Conservation (phyloP, 2,797 vertebrate species). For the Pseudocheirus occidentalis region DNA sequence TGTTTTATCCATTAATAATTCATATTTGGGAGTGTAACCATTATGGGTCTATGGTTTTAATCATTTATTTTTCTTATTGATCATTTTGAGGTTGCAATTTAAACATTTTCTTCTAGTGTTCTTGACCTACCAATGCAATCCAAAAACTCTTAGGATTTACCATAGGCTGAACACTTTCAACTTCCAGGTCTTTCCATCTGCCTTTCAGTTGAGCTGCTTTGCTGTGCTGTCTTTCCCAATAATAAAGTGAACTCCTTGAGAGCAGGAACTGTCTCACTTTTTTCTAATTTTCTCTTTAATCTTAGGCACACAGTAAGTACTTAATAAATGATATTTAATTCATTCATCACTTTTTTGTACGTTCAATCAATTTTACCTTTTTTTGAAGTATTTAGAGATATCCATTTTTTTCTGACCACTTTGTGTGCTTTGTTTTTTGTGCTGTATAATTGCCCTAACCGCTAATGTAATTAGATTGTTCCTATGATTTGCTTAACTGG, state of each 20-base stretch:
- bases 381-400: neutral
- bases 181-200: neutral
- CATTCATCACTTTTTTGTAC: neutral
- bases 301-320: too few species aligned
- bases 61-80: neutral
- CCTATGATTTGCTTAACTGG: neutral
- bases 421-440: neutral
- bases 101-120: neutral
- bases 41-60: neutral
- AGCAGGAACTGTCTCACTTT: neutral
- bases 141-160: too few species aligned
- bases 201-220: neutral
- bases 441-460: neutral
- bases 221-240: neutral
- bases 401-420: neutral
- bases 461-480: neutral
- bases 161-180: too few species aligned
- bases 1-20: neutral
- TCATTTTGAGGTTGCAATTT: neutral
- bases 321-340: too few species aligned
- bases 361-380: neutral
- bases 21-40: neutral
- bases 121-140: too few species aligned
- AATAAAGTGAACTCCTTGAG: neutral
- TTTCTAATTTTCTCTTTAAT: too few species aligned